Conservation (phyloP, 2,113 vertebrate genomes). For the Spea bombifrons region DNA sequence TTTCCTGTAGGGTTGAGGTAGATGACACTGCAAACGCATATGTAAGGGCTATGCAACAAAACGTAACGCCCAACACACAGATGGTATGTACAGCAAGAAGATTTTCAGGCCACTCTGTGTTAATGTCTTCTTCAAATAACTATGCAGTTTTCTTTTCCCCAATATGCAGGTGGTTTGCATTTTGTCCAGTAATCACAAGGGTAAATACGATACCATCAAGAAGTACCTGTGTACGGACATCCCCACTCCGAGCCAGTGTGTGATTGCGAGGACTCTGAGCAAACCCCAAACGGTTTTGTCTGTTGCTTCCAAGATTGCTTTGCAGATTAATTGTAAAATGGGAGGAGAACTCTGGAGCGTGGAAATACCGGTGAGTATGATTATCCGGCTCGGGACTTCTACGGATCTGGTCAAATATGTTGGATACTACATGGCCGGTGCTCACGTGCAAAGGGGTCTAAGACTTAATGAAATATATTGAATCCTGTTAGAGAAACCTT, state of each 20-base stretch:
- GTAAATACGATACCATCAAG: slow-evolving; percentile 87
- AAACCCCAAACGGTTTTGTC: slow-evolving; percentile 78
- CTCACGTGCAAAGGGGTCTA: no score
- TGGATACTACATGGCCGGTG: no score
- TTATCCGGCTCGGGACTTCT: no score
- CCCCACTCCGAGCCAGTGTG: slow-evolving; percentile 90
- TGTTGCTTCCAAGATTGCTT: slow-evolving; percentile 85
- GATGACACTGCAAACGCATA: slow-evolving; percentile 85
- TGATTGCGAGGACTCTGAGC: slow-evolving; percentile 79
- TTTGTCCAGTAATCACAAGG: slow-evolving; percentile 81
- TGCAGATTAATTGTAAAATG: slow-evolving; percentile 96
- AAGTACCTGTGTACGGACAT: slow-evolving; percentile 88
- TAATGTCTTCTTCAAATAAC: not conserved
- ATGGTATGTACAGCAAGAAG: slow-evolving; percentile 71
- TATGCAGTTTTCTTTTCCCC: not conserved
- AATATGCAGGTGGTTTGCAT: slow-evolving; percentile 81
- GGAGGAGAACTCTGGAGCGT: slow-evolving; percentile 93
- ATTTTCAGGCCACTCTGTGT: not conserved
- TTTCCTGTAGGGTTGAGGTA: slow-evolving; percentile 77
- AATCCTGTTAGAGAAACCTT: no score
- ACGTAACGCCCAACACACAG: slow-evolving; percentile 70
- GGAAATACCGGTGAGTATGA: slow-evolving; percentile 82
- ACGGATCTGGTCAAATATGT: no score
- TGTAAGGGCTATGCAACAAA: slow-evolving; percentile 75
- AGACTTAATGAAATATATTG: no score